Evolutionary conservation across 2,797 vertebrate genomes (phyloP).

Genomic region (Acropternis orthonyx): DNA sequence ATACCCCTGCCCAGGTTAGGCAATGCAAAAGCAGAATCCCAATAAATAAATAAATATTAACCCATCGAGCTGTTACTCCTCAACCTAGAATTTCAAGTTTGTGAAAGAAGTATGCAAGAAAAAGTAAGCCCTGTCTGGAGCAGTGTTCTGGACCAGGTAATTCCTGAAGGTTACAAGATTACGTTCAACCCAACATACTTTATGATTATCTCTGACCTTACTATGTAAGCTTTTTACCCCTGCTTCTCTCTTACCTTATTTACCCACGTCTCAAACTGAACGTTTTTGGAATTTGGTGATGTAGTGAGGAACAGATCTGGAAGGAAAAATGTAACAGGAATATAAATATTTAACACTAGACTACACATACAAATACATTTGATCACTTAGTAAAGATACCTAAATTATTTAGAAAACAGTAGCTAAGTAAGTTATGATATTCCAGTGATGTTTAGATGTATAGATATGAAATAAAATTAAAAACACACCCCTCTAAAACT

Average conservation of each 20-base stretch:
- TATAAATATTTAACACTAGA: not conserved
- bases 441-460: not conserved
- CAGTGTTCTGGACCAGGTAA: no score
- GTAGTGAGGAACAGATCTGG: conserved; percentile 91
- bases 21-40: not conserved
- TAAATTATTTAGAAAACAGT: not conserved
- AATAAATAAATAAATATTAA: not conserved
- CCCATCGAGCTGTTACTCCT: not conserved
- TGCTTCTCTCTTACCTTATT: conserved; percentile 83
- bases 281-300: not conserved
- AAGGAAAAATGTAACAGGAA: not conserved
- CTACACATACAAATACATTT: not conserved
- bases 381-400: not conserved
- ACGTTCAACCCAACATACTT: no score
- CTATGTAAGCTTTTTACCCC: no score
- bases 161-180: no score
- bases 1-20: not conserved
- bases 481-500: rapidly evolving
- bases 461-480: not conserved
- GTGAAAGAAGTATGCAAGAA: no score
- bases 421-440: not conserved
- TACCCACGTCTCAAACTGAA: conserved; percentile 86
- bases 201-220: no score
- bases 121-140: no score
- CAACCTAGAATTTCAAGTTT: not conserved